Evolutionary conservation across 2,797 vertebrate species (phyloP).

Genomic region (Hylomyscus alleni): DNA sequence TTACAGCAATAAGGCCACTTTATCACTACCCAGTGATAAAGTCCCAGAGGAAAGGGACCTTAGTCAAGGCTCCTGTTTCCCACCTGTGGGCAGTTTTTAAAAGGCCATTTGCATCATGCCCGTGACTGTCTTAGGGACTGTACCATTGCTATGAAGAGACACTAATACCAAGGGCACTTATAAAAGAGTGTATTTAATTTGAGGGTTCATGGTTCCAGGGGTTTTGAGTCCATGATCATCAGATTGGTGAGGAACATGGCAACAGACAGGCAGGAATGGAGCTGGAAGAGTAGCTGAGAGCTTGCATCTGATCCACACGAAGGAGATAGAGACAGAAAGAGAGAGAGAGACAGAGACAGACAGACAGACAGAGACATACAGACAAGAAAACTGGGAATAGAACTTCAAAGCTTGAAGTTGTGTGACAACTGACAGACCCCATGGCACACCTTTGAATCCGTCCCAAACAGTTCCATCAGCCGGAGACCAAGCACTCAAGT

Average conservation of each 20-base stretch:
- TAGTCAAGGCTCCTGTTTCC: background rate
- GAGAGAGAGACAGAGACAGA: too few relatives aligned
- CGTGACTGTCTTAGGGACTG: background rate
- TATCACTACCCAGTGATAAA: too few relatives aligned
- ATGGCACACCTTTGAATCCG: background rate
- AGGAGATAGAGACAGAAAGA: background rate
- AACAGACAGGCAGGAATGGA: background rate
- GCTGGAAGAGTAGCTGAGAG: background rate
- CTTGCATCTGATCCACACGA: background rate
- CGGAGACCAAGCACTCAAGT: background rate
- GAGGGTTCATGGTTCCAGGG: background rate
- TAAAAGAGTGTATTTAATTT: background rate
- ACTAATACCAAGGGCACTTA: background rate
- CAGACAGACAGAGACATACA: background rate
- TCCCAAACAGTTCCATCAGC: background rate
- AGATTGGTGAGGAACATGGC: too few relatives aligned
- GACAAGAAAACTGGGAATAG: background rate
- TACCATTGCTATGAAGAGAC: background rate
- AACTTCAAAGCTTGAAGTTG: background rate
- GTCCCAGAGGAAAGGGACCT: background rate
- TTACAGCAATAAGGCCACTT: background rate
- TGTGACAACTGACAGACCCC: background rate
- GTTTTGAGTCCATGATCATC: too few relatives aligned
- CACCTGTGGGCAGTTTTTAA: background rate
- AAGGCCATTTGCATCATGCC: background rate